Evolutionary conservation across 2,888 invertebrate species (phyloP).

Genomic region (Drosophila planitibia): DNA sequence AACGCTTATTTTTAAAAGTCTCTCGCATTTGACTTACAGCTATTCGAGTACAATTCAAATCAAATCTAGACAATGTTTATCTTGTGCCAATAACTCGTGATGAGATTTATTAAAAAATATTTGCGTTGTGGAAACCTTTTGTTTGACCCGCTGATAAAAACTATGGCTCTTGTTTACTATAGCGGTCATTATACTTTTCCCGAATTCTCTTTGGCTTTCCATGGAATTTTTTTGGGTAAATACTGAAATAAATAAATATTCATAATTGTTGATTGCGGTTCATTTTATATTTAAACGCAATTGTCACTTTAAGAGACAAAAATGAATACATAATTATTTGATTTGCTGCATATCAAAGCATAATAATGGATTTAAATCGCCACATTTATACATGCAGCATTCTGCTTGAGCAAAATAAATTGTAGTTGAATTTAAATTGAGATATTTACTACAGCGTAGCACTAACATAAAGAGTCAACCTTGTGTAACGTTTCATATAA

Average conservation of each 20-base stretch:
- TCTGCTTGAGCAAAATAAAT: not conserved
- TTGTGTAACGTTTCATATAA: not conserved
- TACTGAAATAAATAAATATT: conserved; percentile 4
- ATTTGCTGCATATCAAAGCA: not conserved
- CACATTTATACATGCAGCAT: not conserved
- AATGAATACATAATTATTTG: not conserved
- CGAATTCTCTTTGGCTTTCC: conserved; percentile 8
- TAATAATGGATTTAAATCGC: not conserved
- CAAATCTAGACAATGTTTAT: conserved; percentile 11
- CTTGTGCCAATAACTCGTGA: conserved; percentile 24
- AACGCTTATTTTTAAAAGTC: conserved; percentile 22
- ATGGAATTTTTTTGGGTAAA: conserved; percentile 52
- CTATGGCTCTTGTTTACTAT: conserved; percentile 35
- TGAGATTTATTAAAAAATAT: conserved; percentile 64
- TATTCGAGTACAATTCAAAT: conserved; percentile 11
- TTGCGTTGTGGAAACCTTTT: conserved; percentile 49
- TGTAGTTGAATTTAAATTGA: not conserved
- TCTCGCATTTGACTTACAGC: conserved; percentile 6
- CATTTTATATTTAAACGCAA: not conserved
- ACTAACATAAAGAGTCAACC: not conserved
- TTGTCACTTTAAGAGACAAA: not conserved
- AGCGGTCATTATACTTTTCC: conserved; percentile 67
- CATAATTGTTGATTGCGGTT: conserved; percentile 3
- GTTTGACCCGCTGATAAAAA: conserved; percentile 68
- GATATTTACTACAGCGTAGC: not conserved